Percentiles rank a stretch among this genome's conserved stretches.
phyloP scores from a whole-genome alignment of 2,113 vertebrate species.

The Hystrix cristata region DNA sequence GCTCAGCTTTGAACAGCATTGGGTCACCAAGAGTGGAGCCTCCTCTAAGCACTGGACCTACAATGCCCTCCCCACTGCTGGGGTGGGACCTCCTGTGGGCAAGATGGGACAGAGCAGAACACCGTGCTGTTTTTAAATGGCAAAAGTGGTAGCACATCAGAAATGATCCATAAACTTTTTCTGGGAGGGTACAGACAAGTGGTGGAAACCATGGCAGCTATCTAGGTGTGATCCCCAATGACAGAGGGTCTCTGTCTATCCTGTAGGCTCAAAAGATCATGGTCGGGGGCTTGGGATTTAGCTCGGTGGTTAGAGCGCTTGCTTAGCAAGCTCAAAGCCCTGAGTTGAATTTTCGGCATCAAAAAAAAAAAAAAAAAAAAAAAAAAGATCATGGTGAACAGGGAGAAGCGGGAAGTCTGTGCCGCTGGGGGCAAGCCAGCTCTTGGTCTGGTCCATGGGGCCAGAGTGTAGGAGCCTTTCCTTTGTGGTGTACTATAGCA shows the following conservation, averaged over 20 bases:
- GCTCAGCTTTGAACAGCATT: not conserved
- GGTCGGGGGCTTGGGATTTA: not conserved
- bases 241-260: not conserved
- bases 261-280: not conserved
- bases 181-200: not conserved
- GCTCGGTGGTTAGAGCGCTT: too few species aligned
- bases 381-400: not conserved
- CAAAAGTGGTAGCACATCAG: not conserved
- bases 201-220: rapidly evolving
- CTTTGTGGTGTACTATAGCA: not conserved
- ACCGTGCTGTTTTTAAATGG: not conserved
- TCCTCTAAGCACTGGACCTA: not conserved
- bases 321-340: too few species aligned
- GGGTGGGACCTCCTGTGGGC: not conserved
- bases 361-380: too few species aligned
- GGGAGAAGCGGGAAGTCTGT: not conserved
- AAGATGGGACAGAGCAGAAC: not conserved
- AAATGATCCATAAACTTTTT: not conserved
- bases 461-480: not conserved
- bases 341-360: too few species aligned
- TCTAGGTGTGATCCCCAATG: rapidly evolving
- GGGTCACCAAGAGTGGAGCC: not conserved
- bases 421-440: not conserved
- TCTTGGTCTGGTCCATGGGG: not conserved
- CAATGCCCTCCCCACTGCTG: not conserved